Evolutionary conservation across 2,113 vertebrate genomes (phyloP), one percentile per base, ranked within the genome.

Genomic region (Mormoops blainvillei): DNA sequence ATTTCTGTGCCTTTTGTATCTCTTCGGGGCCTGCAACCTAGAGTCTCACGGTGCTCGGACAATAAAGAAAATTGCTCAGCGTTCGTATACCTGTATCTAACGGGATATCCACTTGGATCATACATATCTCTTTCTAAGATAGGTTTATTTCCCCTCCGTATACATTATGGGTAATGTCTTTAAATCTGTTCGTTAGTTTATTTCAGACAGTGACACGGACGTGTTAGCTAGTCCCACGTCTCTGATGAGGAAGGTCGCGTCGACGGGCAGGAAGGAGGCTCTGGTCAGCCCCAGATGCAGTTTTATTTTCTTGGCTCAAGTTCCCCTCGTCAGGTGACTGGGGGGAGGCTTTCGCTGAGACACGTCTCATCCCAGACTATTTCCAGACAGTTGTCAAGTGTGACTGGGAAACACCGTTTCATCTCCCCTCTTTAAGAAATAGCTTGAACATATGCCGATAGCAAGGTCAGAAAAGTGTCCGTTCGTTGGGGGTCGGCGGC

Each of bases 261-360:
- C 0, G 94, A 33, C 48, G 33, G 65, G 68, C 78, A n/a, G 78
- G 73, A 94, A 48, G 56, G 71, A 33, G 43, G 91, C 14, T 24
- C 83, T 81, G 36, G 5, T 54, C 91, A 85, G 41, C 33, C 63
- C 67, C 43, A 28, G 54, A 68, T 58, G 5, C 0, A 15, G 68
- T 91, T 87, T 96, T 65, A 41, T 83, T 48, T 18, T 93, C 45
- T 20, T 96, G 95, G 96, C 96, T 76, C 31, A 93, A 86, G 52
- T 82, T 95, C 81, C 80, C 65, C 5, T n/a, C 20, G n/a, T 83
- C 70, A 33, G 52, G 20, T 78, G 80, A 67, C 19, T 19, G 61
- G 0, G 12, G 36, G 28, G 68, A 88, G 65, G 67, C 33, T 95
- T 52, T 61, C 26, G 45, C 65, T 28, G 89, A 70, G 71, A 88